phyloP scores from a whole-genome alignment of 2,888 invertebrate genomes.

The Melanotus villosus region DNA sequence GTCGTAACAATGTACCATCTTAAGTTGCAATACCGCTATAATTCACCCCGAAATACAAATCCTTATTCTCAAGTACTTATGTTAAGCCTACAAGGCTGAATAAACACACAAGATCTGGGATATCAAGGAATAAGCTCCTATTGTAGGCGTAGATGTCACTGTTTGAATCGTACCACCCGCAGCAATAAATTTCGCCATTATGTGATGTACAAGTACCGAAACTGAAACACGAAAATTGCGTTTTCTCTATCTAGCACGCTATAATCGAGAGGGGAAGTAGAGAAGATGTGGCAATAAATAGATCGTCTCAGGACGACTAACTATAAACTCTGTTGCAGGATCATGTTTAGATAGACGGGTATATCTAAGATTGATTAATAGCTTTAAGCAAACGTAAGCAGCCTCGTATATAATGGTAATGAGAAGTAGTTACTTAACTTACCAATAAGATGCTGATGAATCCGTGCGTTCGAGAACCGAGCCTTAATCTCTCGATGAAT shows the following conservation, averaged over 20 bases:
- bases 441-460: slow-evolving; percentile 51
- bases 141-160: slow-evolving; percentile 46
- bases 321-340: slow-evolving; percentile 43
- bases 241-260: slow-evolving; percentile 39
- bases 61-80: slow-evolving; percentile 47
- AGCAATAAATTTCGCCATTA: slow-evolving; percentile 48
- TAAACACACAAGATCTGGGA: slow-evolving; percentile 47
- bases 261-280: slow-evolving; percentile 22
- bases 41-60: slow-evolving; percentile 44
- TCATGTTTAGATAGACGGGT: slow-evolving; percentile 50
- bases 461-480: slow-evolving; percentile 35
- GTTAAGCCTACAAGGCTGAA: slow-evolving; percentile 49
- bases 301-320: slow-evolving; percentile 33
- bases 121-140: slow-evolving; percentile 47
- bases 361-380: slow-evolving; percentile 51
- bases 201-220: slow-evolving; percentile 36
- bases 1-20: slow-evolving; percentile 32
- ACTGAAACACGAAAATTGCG: slow-evolving; percentile 35
- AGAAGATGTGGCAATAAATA: slow-evolving; percentile 37
- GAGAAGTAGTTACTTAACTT: slow-evolving; percentile 51
- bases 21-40: slow-evolving; percentile 32
- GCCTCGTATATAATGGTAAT: slow-evolving; percentile 49
- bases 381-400: slow-evolving; percentile 46
- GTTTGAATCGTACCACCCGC: slow-evolving; percentile 43
- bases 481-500: slow-evolving; percentile 43